Percentiles rank a stretch among this genome's conserved stretches.
phyloP scores from a whole-genome alignment of 1,140 invertebrate genomes.

The Psix sp. region DNA sequence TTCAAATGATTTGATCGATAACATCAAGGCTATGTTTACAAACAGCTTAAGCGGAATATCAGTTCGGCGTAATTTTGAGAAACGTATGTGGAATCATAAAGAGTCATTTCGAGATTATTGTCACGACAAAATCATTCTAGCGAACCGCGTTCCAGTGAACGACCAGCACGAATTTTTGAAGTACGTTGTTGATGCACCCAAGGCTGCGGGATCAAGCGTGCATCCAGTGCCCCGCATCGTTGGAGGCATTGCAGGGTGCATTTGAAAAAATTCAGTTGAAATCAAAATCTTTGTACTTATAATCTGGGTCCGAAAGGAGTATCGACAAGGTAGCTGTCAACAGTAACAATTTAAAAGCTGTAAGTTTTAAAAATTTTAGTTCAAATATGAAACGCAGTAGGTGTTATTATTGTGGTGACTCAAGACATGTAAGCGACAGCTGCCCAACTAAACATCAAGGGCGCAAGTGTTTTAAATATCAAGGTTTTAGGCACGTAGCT shows the following conservation, averaged over 20 bases:
- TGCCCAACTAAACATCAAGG: conserved; percentile 3
- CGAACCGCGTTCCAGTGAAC: conserved; percentile 23
- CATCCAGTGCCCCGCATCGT: conserved; percentile 9
- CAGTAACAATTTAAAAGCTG: neutral
- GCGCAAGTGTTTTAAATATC: conserved; percentile 8
- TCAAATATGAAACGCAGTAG: neutral
- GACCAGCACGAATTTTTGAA: conserved; percentile 22
- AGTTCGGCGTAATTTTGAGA: conserved; percentile 33
- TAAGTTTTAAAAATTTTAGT: neutral
- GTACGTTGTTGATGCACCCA: conserved; percentile 23
- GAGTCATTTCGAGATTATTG: conserved; percentile 42
- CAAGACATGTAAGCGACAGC: neutral
- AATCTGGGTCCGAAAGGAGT: conserved; percentile 7
- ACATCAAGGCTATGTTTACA: conserved; percentile 16
- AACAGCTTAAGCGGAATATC: neutral
- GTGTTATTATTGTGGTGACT: conserved; percentile 8
- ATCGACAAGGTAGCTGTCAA: neutral
- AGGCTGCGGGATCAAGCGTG: conserved; percentile 24
- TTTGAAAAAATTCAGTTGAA: conserved; percentile 24
- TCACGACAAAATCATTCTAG: conserved; percentile 47
- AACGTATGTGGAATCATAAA: conserved; percentile 4
- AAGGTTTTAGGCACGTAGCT: neutral
- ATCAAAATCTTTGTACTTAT: neutral
- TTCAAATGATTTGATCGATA: conserved; percentile 12
- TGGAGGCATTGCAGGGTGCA: conserved; percentile 10